These are phyloP conservation scores for Sturmia bella DNA, from an alignment of 2,888 invertebrate genomes.

Conservation along the genomic window DNA sequence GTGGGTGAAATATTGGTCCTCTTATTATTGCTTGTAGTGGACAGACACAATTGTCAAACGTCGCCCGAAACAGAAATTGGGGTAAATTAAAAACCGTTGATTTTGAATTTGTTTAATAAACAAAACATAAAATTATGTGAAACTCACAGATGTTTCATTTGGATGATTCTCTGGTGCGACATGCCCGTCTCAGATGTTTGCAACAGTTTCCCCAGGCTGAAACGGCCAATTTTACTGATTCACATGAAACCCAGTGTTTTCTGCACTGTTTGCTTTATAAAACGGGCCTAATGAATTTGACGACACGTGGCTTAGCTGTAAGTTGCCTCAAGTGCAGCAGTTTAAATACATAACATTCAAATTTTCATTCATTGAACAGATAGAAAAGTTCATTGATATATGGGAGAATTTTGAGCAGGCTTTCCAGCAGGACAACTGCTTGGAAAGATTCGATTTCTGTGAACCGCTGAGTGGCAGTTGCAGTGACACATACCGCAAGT, in stretches of 20 bases:
- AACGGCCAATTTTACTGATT: constrained; percentile 71
- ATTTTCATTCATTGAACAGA: constrained; percentile 4
- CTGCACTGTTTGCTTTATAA: constrained; percentile 75
- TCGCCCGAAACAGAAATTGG: too few species aligned
- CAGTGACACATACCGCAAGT: constrained; percentile 70
- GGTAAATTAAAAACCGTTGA: constrained; percentile 6
- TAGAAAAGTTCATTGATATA: constrained; percentile 42
- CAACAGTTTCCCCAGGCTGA: constrained; percentile 69
- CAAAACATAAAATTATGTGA: not conserved
- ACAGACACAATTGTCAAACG: too few species aligned
- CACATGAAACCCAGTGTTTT: constrained; percentile 74
- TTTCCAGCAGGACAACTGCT: constrained; percentile 48
- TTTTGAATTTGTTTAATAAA: too few species aligned
- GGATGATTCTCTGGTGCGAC: constrained; percentile 61
- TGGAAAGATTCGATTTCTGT: constrained; percentile 56
- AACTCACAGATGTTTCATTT: constrained; percentile 22
- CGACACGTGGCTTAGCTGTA: constrained; percentile 73
- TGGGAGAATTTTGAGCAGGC: constrained; percentile 64
- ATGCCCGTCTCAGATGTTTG: constrained; percentile 71
- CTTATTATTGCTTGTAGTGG: too few species aligned
- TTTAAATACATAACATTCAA: too few species aligned
- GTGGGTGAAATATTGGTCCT: too few species aligned
- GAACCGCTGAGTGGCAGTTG: constrained; percentile 72
- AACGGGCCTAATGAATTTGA: constrained; percentile 74
- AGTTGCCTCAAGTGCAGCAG: constrained; percentile 23